These are phyloP conservation scores for Cyprinodon tularosa DNA, from an alignment of 2,113 vertebrate species.

Conservation along the genomic window DNA sequence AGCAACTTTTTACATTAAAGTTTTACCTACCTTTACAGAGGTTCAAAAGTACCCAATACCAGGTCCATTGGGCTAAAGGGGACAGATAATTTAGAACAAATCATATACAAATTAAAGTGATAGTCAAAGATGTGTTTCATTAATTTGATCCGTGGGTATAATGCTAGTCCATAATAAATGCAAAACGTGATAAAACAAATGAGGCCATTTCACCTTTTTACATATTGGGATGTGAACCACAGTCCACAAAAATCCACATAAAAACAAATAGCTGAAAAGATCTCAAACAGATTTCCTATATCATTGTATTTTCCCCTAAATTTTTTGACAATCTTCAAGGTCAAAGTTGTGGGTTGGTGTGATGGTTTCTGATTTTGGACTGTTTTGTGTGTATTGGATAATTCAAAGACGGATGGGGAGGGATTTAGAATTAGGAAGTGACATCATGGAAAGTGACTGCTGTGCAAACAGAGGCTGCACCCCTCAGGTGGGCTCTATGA, in stretches of 20 bases:
- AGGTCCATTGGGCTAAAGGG: too few species aligned
- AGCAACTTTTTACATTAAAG: too few species aligned
- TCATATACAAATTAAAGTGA: too few species aligned
- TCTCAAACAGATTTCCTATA: neutral
- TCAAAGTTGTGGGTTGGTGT: constrained; percentile 3
- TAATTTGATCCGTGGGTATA: too few species aligned
- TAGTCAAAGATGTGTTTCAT: too few species aligned
- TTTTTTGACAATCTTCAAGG: neutral
- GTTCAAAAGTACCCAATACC: too few species aligned
- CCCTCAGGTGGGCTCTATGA: constrained; percentile 67
- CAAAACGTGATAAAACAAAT: too few species aligned
- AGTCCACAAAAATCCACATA: neutral
- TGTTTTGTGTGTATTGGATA: constrained; percentile 16
- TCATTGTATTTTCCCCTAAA: neutral
- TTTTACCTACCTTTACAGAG: too few species aligned
- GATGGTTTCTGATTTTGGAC: neutral
- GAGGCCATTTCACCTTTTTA: too few species aligned
- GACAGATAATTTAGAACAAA: too few species aligned
- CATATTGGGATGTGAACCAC: too few species aligned
- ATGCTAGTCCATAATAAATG: too few species aligned
- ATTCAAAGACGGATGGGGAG: constrained; percentile 10
- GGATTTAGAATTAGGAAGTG: constrained; percentile 53
- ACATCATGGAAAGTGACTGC: constrained; percentile 75
- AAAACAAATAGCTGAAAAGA: neutral
- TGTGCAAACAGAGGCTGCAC: constrained; percentile 50